Evolutionary conservation across 2,888 invertebrate species (phyloP).

Genomic region (Cantharis lateralis): DNA sequence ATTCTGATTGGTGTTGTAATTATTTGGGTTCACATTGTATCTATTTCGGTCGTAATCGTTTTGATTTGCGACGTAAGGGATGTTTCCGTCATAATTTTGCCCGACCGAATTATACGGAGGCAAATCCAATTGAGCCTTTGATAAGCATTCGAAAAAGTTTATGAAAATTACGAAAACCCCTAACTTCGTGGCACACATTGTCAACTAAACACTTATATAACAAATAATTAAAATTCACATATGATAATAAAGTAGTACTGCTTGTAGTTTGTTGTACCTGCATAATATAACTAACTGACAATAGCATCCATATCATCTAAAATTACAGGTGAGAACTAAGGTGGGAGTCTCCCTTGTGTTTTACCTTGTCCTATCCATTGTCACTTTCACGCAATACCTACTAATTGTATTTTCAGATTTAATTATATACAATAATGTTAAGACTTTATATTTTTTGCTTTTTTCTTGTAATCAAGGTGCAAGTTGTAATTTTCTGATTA

Average conservation of each 20-base stretch:
- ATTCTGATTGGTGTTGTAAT: not conserved
- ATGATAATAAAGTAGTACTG: conserved; percentile 11
- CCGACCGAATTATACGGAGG: conserved; percentile 32
- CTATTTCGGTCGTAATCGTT: not conserved
- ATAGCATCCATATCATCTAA: conserved; percentile 43
- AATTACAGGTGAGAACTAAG: conserved; percentile 46
- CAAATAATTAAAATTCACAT: not conserved
- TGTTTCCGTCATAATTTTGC: conserved; percentile 24
- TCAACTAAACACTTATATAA: not conserved
- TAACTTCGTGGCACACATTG: not conserved
- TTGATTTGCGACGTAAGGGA: conserved; percentile 14
- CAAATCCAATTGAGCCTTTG: conserved; percentile 39
- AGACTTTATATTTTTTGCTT: not conserved
- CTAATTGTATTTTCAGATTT: not conserved
- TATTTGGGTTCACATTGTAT: not conserved
- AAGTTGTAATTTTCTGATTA: not conserved
- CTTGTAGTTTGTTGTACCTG: conserved; percentile 39
- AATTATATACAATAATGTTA: not conserved
- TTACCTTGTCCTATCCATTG: conserved; percentile 47
- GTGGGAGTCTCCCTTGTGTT: conserved; percentile 42
- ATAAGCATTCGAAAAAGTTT: conserved; percentile 2
- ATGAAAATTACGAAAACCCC: conserved; percentile 1
- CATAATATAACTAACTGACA: conserved; percentile 48
- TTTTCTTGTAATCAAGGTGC: not conserved
- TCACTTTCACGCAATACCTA: conserved; percentile 44